Evolutionary conservation across 1,140 invertebrate genomes (phyloP).

Genomic region (Drosophila neocordata): DNA sequence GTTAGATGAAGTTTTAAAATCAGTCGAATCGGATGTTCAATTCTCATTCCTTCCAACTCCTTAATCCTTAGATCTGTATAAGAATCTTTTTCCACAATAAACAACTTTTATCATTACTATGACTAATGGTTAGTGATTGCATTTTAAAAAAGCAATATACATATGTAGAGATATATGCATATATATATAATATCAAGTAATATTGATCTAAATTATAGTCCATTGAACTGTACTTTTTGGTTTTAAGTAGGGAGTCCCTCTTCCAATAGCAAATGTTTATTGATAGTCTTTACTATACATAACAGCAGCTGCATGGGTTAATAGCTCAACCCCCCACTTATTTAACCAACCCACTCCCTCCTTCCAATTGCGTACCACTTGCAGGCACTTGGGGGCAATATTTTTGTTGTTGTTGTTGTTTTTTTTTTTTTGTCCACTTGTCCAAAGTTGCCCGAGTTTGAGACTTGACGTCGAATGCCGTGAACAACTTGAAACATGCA

Average conservation of each 20-base stretch:
- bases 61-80: too few relatives aligned
- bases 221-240: constrained; percentile 3
- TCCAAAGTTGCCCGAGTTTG: neutral
- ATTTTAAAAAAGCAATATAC: too few relatives aligned
- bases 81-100: too few relatives aligned
- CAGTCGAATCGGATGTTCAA: too few relatives aligned
- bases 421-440: neutral
- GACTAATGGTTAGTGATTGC: too few relatives aligned
- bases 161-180: too few relatives aligned
- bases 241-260: too few relatives aligned
- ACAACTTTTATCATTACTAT: too few relatives aligned
- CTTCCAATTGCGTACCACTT: neutral
- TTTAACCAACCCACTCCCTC: too few relatives aligned
- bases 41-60: too few relatives aligned
- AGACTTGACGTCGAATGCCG: neutral
- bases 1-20: too few relatives aligned
- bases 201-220: neutral
- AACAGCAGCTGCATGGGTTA: neutral
- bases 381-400: neutral
- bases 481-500: constrained; percentile 10
- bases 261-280: neutral
- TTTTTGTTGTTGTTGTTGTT: neutral
- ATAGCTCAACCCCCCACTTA: neutral
- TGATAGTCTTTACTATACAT: neutral
- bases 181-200: too few relatives aligned